Base-by-base conservation (phyloP, 37 sponge, comb jelly and placozoan genomes). In the Beroe forskalii region DNA sequence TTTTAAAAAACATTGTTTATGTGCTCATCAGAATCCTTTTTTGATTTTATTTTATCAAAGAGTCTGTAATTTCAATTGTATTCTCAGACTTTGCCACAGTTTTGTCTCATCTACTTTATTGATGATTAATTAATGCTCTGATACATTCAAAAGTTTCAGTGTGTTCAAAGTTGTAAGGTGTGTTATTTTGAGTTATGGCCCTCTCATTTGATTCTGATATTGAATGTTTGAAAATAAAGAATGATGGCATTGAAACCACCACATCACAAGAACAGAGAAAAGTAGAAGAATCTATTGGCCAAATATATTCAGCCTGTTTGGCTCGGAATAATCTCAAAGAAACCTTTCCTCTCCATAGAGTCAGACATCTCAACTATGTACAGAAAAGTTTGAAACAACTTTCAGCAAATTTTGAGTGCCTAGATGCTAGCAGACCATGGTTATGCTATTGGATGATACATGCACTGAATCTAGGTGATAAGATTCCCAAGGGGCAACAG, bases 381-480 rank as follows among this genome's bases (percentile, higher is more conserved):
- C 20, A 62, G 42, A 67, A 67, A 23, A 72, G 90, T 32, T 41
- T 92, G 31, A 32, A 25, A 27, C 20, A 20, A 44, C 92, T 89
- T 0, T 90, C 90, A 39, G 25, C 41, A 31, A 76, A 66, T 25
- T 92, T 91, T 61, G 67, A 96, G 89, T 96, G 93, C 62, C 91
- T 98, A 63, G 99, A 98, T 90, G 99, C 99, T 22, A 98, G 99
- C 83, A 93, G 93, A 4, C 96, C 99, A 1, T 98, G 99, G 99
- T 90, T 98, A 0, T 94, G 94, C 40, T 98, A 96, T 90, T 98
- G 99, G 99, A 94, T 96, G 0, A 33, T 95, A 22, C 99, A 98
- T 62, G 93, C 96, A 35, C 76, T 98, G 61, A 60, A 91, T 31
- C 89, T 98, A 4, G 93, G 86, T 27, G 86, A 80, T 23, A 32